phyloP scores from a whole-genome alignment of 2,888 invertebrate species.

The Spatulosminthurus flaviceps region DNA sequence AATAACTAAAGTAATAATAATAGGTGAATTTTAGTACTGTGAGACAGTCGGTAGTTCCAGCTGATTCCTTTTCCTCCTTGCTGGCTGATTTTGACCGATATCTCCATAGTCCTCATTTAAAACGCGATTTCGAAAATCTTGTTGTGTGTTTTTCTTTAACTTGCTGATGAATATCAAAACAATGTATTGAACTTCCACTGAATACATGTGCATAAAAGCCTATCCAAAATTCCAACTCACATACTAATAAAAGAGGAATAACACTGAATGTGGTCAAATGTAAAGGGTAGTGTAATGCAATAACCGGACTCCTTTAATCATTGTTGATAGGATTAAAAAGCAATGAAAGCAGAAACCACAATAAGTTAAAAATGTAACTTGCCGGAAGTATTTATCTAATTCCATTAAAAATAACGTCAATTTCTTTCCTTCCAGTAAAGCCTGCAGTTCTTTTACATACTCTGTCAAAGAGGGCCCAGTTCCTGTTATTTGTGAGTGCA shows the following conservation, averaged over 20 bases:
- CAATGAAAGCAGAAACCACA: too few species aligned
- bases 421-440: constrained; percentile 61
- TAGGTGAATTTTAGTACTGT: constrained; percentile 36
- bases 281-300: constrained; percentile 9
- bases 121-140: constrained; percentile 59
- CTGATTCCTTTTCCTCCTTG: constrained; percentile 49
- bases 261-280: constrained; percentile 8
- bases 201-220: too few species aligned
- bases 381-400: constrained; percentile 69
- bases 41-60: constrained; percentile 45
- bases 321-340: too few species aligned
- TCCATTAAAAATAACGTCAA: constrained; percentile 68
- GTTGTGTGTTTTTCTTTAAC: constrained; percentile 57
- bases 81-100: not conserved
- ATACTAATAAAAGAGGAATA: too few species aligned
- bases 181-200: too few species aligned
- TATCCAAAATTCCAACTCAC: too few species aligned
- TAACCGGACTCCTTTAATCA: too few species aligned
- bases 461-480: constrained; percentile 49
- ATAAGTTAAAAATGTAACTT: constrained; percentile 62
- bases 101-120: constrained; percentile 51
- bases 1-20: not conserved
- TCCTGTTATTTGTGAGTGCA: constrained; percentile 45
- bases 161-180: constrained; percentile 52
- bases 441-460: constrained; percentile 59